Conservation (phyloP, 2,113 vertebrate species). For the Nematolebias whitei region DNA sequence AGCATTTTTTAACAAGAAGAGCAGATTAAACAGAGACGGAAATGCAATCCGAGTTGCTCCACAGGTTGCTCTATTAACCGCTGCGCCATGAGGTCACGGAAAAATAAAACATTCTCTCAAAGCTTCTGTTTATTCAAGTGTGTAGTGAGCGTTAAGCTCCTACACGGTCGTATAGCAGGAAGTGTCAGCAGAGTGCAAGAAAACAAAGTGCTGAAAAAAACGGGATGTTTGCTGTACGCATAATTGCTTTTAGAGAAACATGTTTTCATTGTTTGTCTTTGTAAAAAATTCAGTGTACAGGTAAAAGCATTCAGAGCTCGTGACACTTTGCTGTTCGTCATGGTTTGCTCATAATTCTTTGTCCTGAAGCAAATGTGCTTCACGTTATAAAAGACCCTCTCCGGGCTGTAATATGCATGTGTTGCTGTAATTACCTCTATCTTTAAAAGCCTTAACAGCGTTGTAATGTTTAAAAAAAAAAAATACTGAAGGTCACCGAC, state of each 20-base stretch:
- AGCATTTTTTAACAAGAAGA: constrained; percentile 13
- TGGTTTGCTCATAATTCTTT: constrained; percentile 29
- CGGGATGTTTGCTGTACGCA: constrained; percentile 19
- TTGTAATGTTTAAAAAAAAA: constrained; percentile 12
- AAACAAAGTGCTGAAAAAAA: constrained; percentile 39
- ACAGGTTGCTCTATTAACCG: constrained; percentile 25
- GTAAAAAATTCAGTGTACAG: constrained; percentile 59
- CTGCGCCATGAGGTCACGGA: constrained; percentile 27
- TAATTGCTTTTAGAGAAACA: constrained; percentile 49
- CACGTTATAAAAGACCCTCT: constrained; percentile 35
- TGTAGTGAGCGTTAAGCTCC: constrained; percentile 16
- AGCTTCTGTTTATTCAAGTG: constrained; percentile 33
- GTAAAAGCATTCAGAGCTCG: constrained; percentile 50
- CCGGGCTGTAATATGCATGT: constrained; percentile 21
- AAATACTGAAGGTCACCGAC: constrained; percentile 26
- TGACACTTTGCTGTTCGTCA: constrained; percentile 18
- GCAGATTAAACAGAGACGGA: constrained; percentile 43
- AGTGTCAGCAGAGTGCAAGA: constrained; percentile 26
- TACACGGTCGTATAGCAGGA: neutral
- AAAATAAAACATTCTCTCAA: constrained; percentile 32
- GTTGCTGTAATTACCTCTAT: constrained; percentile 31
- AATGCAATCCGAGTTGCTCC: constrained; percentile 5
- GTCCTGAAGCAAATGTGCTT: constrained; percentile 41
- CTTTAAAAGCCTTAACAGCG: constrained; percentile 13
- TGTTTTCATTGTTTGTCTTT: constrained; percentile 60